These are phyloP conservation scores for Gracilinanus agilis DNA, from an alignment of 2,113 vertebrate species.

Conservation along the genomic window DNA sequence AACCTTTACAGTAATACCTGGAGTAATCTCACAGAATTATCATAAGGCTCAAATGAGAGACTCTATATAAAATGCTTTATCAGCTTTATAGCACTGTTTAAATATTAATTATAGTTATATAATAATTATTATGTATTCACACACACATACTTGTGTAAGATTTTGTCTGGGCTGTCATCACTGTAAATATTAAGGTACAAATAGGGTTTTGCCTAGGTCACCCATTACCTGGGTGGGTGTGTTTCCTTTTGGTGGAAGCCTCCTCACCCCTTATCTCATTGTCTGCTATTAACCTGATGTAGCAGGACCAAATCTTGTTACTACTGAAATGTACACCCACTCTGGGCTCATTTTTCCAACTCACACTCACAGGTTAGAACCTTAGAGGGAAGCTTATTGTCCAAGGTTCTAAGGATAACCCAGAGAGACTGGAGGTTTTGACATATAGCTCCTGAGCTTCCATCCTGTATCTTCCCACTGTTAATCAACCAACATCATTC, in stretches of 20 bases:
- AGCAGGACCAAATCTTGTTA: neutral
- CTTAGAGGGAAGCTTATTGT: neutral
- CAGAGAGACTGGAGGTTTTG: neutral
- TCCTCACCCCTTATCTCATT: neutral
- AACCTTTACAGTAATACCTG: too few species aligned
- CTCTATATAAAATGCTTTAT: neutral
- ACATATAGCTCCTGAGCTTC: neutral
- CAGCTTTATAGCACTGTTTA: neutral
- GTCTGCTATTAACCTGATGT: neutral
- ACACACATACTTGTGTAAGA: neutral
- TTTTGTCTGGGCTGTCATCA: neutral
- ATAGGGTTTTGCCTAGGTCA: neutral
- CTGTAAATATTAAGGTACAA: neutral
- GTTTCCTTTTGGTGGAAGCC: neutral
- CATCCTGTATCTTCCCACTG: neutral
- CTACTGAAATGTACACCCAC: neutral
- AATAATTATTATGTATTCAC: neutral
- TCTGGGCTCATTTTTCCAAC: neutral
- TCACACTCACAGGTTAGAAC: neutral
- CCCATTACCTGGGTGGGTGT: neutral
- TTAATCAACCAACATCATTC: neutral
- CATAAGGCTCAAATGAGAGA: neutral
- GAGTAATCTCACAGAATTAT: conserved; percentile 9
- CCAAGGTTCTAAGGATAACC: neutral
- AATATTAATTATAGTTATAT: conserved; percentile 11